Evolutionary conservation across 2,113 vertebrate genomes (phyloP), one percentile per base, ranked within the genome.

Genomic region (Paradoxurus hermaphroditus): DNA sequence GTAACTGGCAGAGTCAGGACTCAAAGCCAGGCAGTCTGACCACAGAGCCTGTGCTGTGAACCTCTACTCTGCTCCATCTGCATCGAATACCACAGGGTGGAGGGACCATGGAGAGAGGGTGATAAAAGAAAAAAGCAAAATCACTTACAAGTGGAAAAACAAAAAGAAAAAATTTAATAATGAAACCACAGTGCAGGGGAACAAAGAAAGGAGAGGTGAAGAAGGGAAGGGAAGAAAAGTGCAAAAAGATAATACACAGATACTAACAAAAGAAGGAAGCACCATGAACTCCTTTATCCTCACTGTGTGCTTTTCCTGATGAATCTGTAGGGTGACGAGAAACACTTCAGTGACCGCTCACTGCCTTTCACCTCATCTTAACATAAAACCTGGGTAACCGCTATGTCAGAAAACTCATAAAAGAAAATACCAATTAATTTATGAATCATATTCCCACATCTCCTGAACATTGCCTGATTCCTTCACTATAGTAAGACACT

Each of bases 401-500:
- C 36, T 46, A 14, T 7, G 92, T 81, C n/a, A 97, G 85, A 89
- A 65, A 97, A 75, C 2, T 3, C 70, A 68, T 82, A 86, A 97
- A 95, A 75, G 51, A 79, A 97, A 95, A 88, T n/a, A 94, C 1
- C 23, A 95, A 14, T 91, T 97, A 96, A 86, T 1, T 1, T 85
- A 39, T 73, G 93, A 97, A 39, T 68, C 79, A 94, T 16, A 29
- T 59, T 88, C 51, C 25, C 36, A 96, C 34, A 68, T 78, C 11
- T 82, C 85, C 31, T 82, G 59, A 36, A 97, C 95, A 67, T 59
- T 78, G 18, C 27, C 73, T 53, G 36, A 41, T 87, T 97, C 94
- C 79, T 95, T 98, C 31, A 67, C 85, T 95, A 72, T 85, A 91
- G 1, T 95, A 97, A 90, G 88, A 44, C n/a, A 94, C 70, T 21